Base-by-base conservation (phyloP, 92 coral and sea anemone genomes). In the Paragorgia papillata region DNA sequence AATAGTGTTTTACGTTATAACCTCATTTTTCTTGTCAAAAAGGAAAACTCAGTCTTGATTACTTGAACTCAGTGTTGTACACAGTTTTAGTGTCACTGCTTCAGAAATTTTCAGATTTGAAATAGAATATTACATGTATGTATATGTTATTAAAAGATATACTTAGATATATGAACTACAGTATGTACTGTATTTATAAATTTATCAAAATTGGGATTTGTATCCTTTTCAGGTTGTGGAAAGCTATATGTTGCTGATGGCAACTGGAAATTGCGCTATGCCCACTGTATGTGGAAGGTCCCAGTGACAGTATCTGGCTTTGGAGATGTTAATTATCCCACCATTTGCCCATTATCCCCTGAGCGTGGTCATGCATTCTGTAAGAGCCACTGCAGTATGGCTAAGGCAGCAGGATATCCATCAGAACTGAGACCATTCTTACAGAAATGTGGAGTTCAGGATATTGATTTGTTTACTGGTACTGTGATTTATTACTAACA, bases 241-340 rank as follows among this genome's bases (percentile, higher is more conserved):
- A 51, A 61, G 20, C 57, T 81, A 15, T 81, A 60, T 81, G 75
- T 81, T 17, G 85, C 85, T 39, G 85, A 79, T n/a, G n/a, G n/a
- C n/a, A n/a, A n/a, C n/a, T n/a, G n/a, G n/a, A n/a, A n/a, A n/a
- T n/a, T n/a, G n/a, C n/a, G n/a, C n/a, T n/a, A n/a, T n/a, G n/a
- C n/a, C n/a, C n/a, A n/a, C n/a, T n/a, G n/a, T n/a, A n/a, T 66
- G 84, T 80, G 84, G 84, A 48, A 68, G 7, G 84, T 80, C 30
- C 85, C 85, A 29, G 58, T 82, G 62, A 48, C 27, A 33, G 80
- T 82, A 3, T n/a, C n/a, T n/a, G n/a, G n/a, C n/a, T n/a, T 82
- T 27, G 79, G 34, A 13, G 66, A 34, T 18, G 66, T 82, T 30
- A 82, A 82, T 31, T 82, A 82, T 28, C 81, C 85, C 7, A 28